Conservation (phyloP, 1,140 invertebrate species). For the Lucilia sericata region DNA sequence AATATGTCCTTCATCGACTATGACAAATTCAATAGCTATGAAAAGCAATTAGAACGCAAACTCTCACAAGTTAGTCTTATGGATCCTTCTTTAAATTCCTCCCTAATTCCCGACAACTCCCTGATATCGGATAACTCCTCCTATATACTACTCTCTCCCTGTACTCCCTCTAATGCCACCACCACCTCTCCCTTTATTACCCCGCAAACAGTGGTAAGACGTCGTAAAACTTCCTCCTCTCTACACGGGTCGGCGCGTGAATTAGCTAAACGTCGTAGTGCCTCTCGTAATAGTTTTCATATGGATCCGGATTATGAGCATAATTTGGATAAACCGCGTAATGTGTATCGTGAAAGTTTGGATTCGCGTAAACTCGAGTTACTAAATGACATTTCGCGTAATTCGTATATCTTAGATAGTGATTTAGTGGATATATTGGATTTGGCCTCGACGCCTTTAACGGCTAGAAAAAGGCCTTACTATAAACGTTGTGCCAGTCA, state of each 20-base stretch:
- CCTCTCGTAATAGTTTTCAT: constrained; percentile 54
- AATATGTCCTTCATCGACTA: constrained; percentile 67
- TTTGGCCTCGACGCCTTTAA: constrained; percentile 56
- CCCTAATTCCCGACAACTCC: constrained; percentile 34
- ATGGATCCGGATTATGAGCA: constrained; percentile 60
- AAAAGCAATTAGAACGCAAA: constrained; percentile 63
- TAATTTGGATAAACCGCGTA: constrained; percentile 61
- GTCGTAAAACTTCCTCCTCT: constrained; percentile 52
- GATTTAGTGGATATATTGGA: constrained; percentile 58
- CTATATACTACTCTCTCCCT: not conserved
- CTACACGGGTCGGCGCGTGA: constrained; percentile 42
- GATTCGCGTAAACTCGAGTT: constrained; percentile 62
- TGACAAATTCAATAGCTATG: constrained; percentile 66
- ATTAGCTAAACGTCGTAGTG: constrained; percentile 50
- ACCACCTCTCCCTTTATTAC: constrained; percentile 49
- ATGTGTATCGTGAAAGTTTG: constrained; percentile 63
- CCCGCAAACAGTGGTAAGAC: constrained; percentile 52
- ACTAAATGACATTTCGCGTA: constrained; percentile 60
- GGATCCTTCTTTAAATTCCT: constrained; percentile 50
- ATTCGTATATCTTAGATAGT: constrained; percentile 60
- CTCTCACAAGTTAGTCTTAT: constrained; percentile 60
- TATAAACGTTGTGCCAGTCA: constrained; percentile 9
- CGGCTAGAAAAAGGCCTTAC: constrained; percentile 38
- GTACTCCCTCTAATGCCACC: constrained; percentile 21
- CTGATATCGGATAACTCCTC: not conserved